Evolutionary conservation across 2,113 vertebrate genomes (phyloP), one percentile per base, ranked within the genome.

Genomic region (Neoarius graeffei): DNA sequence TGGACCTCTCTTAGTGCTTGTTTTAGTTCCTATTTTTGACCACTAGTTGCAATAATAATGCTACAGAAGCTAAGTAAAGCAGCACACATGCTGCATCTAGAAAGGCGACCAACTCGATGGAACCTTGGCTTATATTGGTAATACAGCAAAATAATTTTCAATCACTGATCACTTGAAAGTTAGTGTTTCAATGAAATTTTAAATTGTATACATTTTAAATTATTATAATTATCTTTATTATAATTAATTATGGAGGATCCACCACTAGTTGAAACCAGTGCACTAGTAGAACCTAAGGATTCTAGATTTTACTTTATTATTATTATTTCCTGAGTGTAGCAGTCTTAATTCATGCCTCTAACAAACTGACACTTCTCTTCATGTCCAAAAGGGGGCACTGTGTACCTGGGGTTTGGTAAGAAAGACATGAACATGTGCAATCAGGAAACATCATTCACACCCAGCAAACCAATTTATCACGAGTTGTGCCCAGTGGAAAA

Each of bases 321-420:
- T 35, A 42, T 42, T 42, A 42, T 42, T 42, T 42, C 42, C 42
- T 42, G 42, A 42, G 42, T 42, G 42, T 4, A 42, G 42, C 42
- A 42, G 42, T 42, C 42, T 42, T 42, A 42, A 42, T 42, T 42
- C 52, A 54, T 54, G 69, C 7, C 14, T 30, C 7, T 71, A 19
- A 71, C 15, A 42, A 35, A 35, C 30, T 6, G 4, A 73, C 9
- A 64, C 14, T 52, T 52, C 11, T 13, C 10, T 30, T 25, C 5
- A 3, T 42, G 54, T 11, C 86, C 86, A 82, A 87, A 73, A 87
- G 86, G 67, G 80, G 86, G 79, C 86, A 87, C 35, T 87, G 25
- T 82, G 52, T 71, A 13, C 23, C 85, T 59, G 14, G 20, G n/a
- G 23, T 77, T 77, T 25, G 50, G 23, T 27, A 7, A 54, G 54